Percentiles rank a stretch among this genome's conserved stretches.
Conservation (phyloP, 2,113 vertebrate genomes). For the Sminthopsis crassicaudata region DNA sequence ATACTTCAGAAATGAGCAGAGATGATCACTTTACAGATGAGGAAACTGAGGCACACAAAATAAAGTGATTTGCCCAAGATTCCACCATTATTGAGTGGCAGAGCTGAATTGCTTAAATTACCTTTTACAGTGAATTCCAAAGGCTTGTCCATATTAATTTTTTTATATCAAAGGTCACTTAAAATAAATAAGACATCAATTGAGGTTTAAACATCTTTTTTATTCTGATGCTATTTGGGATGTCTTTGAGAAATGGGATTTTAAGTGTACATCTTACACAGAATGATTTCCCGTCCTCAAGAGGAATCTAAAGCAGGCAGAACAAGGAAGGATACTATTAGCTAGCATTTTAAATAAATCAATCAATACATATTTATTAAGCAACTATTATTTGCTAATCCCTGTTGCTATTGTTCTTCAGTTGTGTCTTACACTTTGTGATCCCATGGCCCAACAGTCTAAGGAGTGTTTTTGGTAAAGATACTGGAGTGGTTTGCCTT, state of each 20-base stretch:
- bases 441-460: no score
- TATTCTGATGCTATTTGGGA: background rate
- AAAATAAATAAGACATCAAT: background rate
- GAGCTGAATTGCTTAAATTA: background rate
- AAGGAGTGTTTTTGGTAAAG: background rate
- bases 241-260: background rate
- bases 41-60: background rate
- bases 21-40: background rate
- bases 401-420: background rate
- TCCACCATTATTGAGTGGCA: background rate
- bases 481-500: background rate
- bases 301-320: background rate
- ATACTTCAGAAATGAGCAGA: background rate
- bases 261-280: background rate
- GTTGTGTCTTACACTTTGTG: background rate
- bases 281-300: background rate
- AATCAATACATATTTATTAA: background rate
- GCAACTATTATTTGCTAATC: background rate
- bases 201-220: background rate
- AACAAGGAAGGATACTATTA: background rate
- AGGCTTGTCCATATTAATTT: background rate
- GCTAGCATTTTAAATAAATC: background rate
- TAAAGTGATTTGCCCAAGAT: background rate
- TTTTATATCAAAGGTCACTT: background rate
- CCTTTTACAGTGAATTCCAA: background rate